Evolutionary conservation across 1,140 invertebrate genomes (phyloP).

Genomic region (Bombyx mandarina): DNA sequence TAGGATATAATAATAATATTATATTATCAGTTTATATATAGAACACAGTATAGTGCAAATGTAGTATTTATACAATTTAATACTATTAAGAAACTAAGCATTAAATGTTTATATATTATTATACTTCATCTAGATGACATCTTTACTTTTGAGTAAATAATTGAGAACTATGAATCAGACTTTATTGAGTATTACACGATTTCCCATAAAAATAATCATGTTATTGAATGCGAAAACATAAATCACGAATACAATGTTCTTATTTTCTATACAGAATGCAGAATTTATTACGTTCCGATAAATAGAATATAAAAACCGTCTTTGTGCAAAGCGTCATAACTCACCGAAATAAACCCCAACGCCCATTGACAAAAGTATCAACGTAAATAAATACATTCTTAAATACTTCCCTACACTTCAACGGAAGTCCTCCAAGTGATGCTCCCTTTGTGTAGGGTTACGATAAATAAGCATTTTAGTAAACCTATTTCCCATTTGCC

Average conservation of each 20-base stretch:
- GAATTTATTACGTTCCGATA: conserved; percentile 48
- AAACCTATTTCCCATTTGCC: conserved; percentile 15
- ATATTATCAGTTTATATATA: no score
- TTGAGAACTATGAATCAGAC: no score
- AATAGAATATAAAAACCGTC: conserved; percentile 37
- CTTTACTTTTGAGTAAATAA: no score
- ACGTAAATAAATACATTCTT: conserved; percentile 48
- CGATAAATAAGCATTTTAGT: conserved; percentile 14
- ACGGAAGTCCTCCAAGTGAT: conserved; percentile 20
- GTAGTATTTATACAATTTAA: no score
- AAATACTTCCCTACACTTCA: conserved; percentile 17
- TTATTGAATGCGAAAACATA: conserved; percentile 8
- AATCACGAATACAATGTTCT: conserved; percentile 20
- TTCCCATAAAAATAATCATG: not conserved
- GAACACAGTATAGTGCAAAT: no score
- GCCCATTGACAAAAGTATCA: conserved; percentile 50
- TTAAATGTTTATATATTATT: no score
- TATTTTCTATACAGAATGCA: conserved; percentile 22
- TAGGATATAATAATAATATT: no score
- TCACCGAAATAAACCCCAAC: conserved; percentile 38
- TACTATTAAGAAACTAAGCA: no score
- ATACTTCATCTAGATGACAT: no score
- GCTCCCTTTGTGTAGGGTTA: conserved; percentile 22
- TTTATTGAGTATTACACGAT: no score
- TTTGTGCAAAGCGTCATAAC: conserved; percentile 48